A percentile compares a stretch with the other conserved stretches of the same genome.
These are phyloP conservation scores for Drosophila hamatofila DNA, from an alignment of 2,888 invertebrate genomes.

Conservation along the genomic window DNA sequence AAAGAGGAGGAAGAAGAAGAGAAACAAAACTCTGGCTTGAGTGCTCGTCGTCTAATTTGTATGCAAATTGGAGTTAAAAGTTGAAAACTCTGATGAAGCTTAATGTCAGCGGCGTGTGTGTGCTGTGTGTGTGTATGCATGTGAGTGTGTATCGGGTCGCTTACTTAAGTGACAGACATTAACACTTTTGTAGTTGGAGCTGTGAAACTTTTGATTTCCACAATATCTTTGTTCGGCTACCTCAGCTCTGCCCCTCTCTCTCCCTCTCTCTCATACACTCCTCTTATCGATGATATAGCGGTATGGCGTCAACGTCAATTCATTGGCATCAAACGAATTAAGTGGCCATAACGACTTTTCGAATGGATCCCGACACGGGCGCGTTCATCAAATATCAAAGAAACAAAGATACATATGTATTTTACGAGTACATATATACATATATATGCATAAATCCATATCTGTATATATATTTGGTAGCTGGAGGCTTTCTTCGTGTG, in stretches of 20 bases:
- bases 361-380: slow-evolving; percentile 24
- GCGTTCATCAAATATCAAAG: slow-evolving; percentile 39
- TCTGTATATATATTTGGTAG: slow-evolving; percentile 18
- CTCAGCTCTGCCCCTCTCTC: not conserved
- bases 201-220: slow-evolving; percentile 72
- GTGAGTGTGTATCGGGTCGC: not conserved
- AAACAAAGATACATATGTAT: slow-evolving; percentile 12
- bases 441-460: slow-evolving; percentile 8
- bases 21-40: slow-evolving; percentile 37
- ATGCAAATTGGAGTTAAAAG: slow-evolving; percentile 69
- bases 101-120: slow-evolving; percentile 48
- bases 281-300: slow-evolving; percentile 67
- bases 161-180: slow-evolving; percentile 74
- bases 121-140: not conserved
- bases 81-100: slow-evolving; percentile 74
- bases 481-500: slow-evolving; percentile 58
- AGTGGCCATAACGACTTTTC: slow-evolving; percentile 56
- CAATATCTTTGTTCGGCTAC: slow-evolving; percentile 34
- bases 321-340: slow-evolving; percentile 68
- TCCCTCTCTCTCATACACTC: not conserved
- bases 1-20: slow-evolving; percentile 19
- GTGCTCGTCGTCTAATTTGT: slow-evolving; percentile 67
- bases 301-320: slow-evolving; percentile 65
- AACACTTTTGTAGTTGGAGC: slow-evolving; percentile 67
- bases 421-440: slow-evolving; percentile 1